A percentile compares a stretch with the other conserved stretches of the same genome.
Conservation (phyloP, 2,888 invertebrate genomes). For the Ligdia adustata region DNA sequence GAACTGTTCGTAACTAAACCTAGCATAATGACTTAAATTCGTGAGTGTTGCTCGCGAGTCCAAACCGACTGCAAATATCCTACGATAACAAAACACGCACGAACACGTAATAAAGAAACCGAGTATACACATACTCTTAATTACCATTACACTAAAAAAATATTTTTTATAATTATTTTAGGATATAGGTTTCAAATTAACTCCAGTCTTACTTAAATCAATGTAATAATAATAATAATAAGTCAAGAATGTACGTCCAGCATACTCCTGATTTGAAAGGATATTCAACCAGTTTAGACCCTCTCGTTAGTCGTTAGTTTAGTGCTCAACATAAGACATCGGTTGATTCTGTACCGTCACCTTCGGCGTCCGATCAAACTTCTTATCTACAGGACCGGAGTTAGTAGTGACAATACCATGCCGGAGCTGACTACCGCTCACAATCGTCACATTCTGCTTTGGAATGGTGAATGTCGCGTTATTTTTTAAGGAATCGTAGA, state of each 20-base stretch:
- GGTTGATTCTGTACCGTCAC: constrained; percentile 60
- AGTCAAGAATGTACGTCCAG: too few species aligned
- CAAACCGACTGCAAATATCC: too few species aligned
- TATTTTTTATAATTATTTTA: too few species aligned
- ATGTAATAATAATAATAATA: too few species aligned
- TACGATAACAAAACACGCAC: too few species aligned
- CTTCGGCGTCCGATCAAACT: constrained; percentile 60
- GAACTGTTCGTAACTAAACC: constrained; percentile 64
- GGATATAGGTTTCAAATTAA: too few species aligned
- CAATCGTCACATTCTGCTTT: constrained; percentile 64
- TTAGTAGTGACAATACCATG: constrained; percentile 25
- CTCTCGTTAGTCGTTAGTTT: constrained; percentile 1
- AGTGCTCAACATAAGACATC: constrained; percentile 46
- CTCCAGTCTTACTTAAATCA: too few species aligned
- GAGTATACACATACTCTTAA: too few species aligned
- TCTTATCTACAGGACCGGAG: constrained; percentile 54
- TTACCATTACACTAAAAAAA: too few species aligned
- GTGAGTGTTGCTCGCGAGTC: constrained; percentile 31
- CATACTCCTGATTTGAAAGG: neutral
- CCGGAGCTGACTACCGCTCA: constrained; percentile 40
- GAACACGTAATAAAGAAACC: too few species aligned
- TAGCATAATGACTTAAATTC: constrained; percentile 65
- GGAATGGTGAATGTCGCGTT: constrained; percentile 73
- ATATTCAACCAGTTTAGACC: neutral
- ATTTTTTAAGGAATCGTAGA: constrained; percentile 70